Percentiles rank a stretch among this genome's conserved stretches.
Conservation (phyloP, 2,888 invertebrate genomes). For the Nowickia ferox region DNA sequence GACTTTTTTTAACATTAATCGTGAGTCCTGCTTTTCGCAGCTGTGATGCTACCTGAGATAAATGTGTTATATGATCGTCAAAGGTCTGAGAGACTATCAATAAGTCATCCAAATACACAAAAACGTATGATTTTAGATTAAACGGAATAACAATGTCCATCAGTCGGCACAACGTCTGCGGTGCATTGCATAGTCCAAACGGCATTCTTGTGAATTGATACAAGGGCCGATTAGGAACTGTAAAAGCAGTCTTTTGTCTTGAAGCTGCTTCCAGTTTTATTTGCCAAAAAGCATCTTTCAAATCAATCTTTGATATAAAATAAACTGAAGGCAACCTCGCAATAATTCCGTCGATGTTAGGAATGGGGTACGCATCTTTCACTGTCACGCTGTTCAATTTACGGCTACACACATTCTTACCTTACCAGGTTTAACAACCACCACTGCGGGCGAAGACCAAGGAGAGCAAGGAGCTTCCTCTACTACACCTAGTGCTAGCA, state of each 20-base stretch:
- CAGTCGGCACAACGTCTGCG: no score
- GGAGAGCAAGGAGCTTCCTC: background rate
- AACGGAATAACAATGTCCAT: background rate
- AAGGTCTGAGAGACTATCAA: background rate
- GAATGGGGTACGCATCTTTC: background rate
- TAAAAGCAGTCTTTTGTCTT: background rate
- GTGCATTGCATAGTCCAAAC: no score
- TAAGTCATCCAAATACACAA: background rate
- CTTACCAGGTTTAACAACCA: no score
- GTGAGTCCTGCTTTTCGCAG: no score
- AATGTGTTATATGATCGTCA: background rate
- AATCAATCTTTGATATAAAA: no score
- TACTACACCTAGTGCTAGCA: background rate
- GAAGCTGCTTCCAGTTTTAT: no score
- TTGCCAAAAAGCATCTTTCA: no score
- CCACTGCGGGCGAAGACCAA: background rate
- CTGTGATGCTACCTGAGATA: no score
- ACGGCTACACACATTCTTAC: no score
- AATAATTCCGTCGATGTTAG: constrained; percentile 2
- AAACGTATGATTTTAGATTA: background rate
- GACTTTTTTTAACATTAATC: no score
- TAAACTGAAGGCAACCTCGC: background rate
- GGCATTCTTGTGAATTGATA: background rate
- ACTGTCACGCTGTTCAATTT: background rate
- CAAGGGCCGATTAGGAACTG: background rate